Conservation (phyloP, 2,797 vertebrate genomes). For the Synanceia verrucosa region DNA sequence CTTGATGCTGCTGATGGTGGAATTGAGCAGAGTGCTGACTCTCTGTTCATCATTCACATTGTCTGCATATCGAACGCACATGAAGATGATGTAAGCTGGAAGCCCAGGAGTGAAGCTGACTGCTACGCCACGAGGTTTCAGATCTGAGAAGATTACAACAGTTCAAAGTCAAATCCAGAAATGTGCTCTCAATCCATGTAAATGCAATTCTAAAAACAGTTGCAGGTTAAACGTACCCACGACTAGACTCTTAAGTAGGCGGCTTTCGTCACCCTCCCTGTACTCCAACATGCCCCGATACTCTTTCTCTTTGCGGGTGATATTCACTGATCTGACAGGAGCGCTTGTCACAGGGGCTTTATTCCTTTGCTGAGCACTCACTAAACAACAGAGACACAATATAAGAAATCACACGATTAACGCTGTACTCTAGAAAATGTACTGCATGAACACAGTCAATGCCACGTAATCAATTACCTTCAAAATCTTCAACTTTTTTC, state of each 20-base stretch:
- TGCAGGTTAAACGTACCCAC: slow-evolving; percentile 80
- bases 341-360: slow-evolving; percentile 79
- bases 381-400: slow-evolving; percentile 32
- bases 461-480: slow-evolving; percentile 84
- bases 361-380: slow-evolving; percentile 80
- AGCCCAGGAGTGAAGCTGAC: slow-evolving; percentile 92
- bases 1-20: slow-evolving; percentile 95
- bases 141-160: slow-evolving; percentile 78
- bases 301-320: slow-evolving; percentile 94
- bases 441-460: background rate
- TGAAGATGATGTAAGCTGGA: slow-evolving; percentile 96
- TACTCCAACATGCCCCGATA: slow-evolving; percentile 97
- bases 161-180: background rate
- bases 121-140: slow-evolving; percentile 93
- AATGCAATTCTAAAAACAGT: background rate
- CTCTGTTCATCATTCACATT: slow-evolving; percentile 92
- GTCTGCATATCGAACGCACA: slow-evolving; percentile 96
- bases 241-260: slow-evolving; percentile 91
- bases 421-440: background rate
- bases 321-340: slow-evolving; percentile 86
- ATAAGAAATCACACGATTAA: background rate
- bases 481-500: slow-evolving; percentile 90
- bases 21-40: slow-evolving; percentile 90
- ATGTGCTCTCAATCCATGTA: background rate
- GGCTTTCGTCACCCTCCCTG: slow-evolving; percentile 89